Evolutionary conservation across 2,888 invertebrate genomes (phyloP).

Genomic region (Drosophila pegasa): DNA sequence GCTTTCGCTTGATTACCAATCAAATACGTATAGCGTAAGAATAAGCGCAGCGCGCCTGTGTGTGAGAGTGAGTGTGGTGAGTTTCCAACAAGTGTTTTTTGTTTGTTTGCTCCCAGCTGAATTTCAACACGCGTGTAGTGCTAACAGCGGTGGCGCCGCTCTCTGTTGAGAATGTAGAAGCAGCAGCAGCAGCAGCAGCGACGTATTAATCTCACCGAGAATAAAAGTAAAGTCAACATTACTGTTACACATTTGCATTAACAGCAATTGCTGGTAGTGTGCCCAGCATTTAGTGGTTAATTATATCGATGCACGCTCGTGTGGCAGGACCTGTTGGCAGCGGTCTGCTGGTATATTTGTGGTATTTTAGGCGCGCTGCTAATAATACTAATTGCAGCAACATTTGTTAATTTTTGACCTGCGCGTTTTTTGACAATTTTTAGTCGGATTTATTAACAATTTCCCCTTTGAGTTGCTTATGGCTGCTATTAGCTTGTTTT

Average conservation of each 20-base stretch:
- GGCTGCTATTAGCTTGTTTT: slow-evolving; percentile 62
- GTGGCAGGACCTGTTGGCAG: slow-evolving; percentile 27
- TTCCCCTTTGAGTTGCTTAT: slow-evolving; percentile 37
- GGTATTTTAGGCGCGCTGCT: slow-evolving; percentile 19
- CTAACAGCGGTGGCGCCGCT: slow-evolving; percentile 6
- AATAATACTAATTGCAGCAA: slow-evolving; percentile 38
- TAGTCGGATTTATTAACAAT: slow-evolving; percentile 15
- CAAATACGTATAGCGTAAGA: slow-evolving; percentile 45
- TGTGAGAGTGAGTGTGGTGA: slow-evolving; percentile 66
- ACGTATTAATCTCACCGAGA: slow-evolving; percentile 21
- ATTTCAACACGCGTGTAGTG: slow-evolving; percentile 36
- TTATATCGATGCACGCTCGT: too few species aligned
- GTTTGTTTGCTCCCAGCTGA: slow-evolving; percentile 37
- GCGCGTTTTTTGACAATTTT: slow-evolving; percentile 12
- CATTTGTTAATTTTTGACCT: slow-evolving; percentile 31
- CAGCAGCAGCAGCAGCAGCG: slow-evolving; percentile 4
- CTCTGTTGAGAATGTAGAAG: slow-evolving; percentile 34
- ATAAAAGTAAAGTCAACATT: slow-evolving; percentile 20
- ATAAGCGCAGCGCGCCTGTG: slow-evolving; percentile 42
- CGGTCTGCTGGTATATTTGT: slow-evolving; percentile 23
- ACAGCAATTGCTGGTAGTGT: slow-evolving; percentile 12
- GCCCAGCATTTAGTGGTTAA: slow-evolving; percentile 14
- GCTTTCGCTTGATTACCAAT: slow-evolving; percentile 64
- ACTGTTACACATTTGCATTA: slow-evolving; percentile 4
- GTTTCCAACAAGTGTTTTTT: slow-evolving; percentile 74